phyloP scores from a whole-genome alignment of 2,113 vertebrate genomes.

The Tor tambroides region DNA sequence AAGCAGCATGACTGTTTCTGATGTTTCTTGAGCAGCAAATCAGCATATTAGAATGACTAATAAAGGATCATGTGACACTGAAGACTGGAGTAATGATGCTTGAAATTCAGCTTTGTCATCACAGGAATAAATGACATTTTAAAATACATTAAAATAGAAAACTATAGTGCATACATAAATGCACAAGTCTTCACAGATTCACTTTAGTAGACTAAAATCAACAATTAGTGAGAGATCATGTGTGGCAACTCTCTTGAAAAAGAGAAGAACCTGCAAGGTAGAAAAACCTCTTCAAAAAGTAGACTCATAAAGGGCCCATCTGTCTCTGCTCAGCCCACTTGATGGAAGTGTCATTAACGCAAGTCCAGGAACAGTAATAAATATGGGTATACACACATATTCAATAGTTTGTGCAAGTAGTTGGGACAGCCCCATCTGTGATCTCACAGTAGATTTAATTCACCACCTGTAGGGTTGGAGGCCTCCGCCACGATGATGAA shows the following conservation, averaged over 20 bases:
- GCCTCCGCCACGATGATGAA: neutral
- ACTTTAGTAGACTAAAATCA: neutral
- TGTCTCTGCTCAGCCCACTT: slow-evolving; percentile 7
- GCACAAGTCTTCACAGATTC: neutral
- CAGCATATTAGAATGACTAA: too few relatives aligned
- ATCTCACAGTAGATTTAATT: slow-evolving; percentile 15
- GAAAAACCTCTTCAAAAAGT: neutral
- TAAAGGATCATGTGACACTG: too few relatives aligned
- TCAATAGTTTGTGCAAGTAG: neutral
- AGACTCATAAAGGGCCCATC: neutral
- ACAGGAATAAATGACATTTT: too few relatives aligned
- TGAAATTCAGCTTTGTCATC: too few relatives aligned
- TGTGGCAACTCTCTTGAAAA: neutral
- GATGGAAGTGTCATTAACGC: neutral
- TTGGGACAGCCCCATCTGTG: slow-evolving; percentile 21
- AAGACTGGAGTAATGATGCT: too few relatives aligned
- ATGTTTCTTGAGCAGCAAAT: too few relatives aligned
- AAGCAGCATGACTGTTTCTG: too few relatives aligned
- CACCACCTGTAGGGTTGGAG: slow-evolving; percentile 20
- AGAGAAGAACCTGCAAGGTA: neutral
- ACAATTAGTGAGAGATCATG: neutral
- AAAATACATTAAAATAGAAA: too few relatives aligned
- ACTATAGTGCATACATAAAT: neutral
- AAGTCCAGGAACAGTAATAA: slow-evolving; percentile 8
- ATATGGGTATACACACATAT: neutral